Conservation (phyloP, 1,140 invertebrate species). For the Ips typographus region DNA sequence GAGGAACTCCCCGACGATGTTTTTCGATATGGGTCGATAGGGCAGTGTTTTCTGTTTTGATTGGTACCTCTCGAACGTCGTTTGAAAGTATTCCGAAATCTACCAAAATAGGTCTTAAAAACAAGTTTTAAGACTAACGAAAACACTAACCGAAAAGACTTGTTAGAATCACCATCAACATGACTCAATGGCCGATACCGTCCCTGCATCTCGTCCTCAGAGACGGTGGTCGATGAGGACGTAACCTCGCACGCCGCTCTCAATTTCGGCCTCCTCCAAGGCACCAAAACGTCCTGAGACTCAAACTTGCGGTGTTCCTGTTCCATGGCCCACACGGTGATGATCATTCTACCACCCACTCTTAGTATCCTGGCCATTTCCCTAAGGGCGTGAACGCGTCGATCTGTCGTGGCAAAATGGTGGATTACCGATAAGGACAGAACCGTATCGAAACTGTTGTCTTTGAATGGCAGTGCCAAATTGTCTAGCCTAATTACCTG, state of each 20-base stretch:
- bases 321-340: conserved; percentile 97
- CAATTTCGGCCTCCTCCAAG: conserved; percentile 81
- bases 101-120: conserved; percentile 16
- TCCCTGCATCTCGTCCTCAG: conserved; percentile 58
- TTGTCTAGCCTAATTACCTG: conserved; percentile 89
- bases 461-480: conserved; percentile 84
- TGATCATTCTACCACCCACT: conserved; percentile 88
- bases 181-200: conserved; percentile 70
- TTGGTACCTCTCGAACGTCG: conserved; percentile 41
- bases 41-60: conserved; percentile 58
- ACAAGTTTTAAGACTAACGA: neutral
- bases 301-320: conserved; percentile 83
- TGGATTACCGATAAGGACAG: conserved; percentile 94
- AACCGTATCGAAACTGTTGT: conserved; percentile 92
- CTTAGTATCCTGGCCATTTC: conserved; percentile 86
- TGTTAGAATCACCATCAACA: conserved; percentile 61
- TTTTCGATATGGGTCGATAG: conserved; percentile 58
- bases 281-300: conserved; percentile 92
- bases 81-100: conserved; percentile 29
- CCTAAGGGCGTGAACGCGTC: conserved; percentile 80
- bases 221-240: conserved; percentile 56
- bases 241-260: conserved; percentile 67
- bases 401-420: conserved; percentile 89
- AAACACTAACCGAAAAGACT: conserved; percentile 44
- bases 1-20: conserved; percentile 78